Evolutionary conservation across 2,888 invertebrate species (phyloP).

Genomic region (Penaeus monodon): DNA sequence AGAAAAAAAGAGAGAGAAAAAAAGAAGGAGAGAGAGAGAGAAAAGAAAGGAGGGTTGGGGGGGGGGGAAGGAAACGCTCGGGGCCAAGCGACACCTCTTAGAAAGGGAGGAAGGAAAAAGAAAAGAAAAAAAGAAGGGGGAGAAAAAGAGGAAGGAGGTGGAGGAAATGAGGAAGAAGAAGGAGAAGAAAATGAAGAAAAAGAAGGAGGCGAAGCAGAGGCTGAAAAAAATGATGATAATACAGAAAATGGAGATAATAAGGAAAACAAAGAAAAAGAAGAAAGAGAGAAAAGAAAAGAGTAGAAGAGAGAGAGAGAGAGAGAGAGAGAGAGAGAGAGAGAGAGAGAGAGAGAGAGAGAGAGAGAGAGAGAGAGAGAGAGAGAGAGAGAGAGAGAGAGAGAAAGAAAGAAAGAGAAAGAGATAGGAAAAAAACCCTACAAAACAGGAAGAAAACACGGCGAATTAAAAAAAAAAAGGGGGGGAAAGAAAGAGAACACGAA

Average conservation of each 20-base stretch:
- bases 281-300: too few relatives aligned
- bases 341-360: conserved; percentile 10
- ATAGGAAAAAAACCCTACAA: too few relatives aligned
- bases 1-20: neutral
- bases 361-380: neutral
- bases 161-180: neutral
- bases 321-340: neutral
- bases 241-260: too few relatives aligned
- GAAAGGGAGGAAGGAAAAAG: neutral
- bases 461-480: neutral
- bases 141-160: too few relatives aligned
- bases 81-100: neutral
- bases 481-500: too few relatives aligned
- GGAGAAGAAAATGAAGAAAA: too few relatives aligned
- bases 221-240: too few relatives aligned
- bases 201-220: too few relatives aligned
- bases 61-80: neutral
- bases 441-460: too few relatives aligned
- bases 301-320: neutral
- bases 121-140: neutral
- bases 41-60: neutral
- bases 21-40: conserved; percentile 4
- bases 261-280: too few relatives aligned
- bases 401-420: too few relatives aligned
- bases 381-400: neutral